Percentiles rank a stretch among this genome's conserved stretches.
Evolutionary conservation across 2,113 vertebrate species (phyloP).

Genomic region (Tragelaphus scriptus): DNA sequence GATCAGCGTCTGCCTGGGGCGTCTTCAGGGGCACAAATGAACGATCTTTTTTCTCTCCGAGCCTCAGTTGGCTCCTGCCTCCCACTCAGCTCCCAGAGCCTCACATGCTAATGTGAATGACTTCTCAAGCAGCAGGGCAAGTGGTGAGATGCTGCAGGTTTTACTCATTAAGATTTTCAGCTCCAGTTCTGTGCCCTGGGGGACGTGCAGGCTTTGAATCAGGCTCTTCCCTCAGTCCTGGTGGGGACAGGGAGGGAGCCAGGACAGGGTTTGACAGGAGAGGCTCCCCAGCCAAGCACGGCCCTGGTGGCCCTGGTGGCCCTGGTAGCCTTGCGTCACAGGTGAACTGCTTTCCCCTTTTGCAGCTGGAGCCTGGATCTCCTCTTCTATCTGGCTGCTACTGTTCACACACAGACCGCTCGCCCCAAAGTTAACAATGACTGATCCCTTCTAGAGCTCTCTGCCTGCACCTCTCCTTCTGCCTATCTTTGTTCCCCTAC

Average conservation of each 20-base stretch:
- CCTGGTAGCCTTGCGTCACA: neutral
- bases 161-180: neutral
- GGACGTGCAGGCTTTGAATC: neutral
- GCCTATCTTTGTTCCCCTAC: neutral
- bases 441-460: neutral
- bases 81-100: neutral
- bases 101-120: fast-evolving
- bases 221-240: neutral
- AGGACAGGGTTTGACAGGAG: neutral
- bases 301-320: neutral
- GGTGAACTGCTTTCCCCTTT: neutral
- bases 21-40: neutral
- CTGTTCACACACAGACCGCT: neutral
- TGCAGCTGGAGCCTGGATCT: neutral
- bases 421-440: no score
- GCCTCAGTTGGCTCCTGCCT: neutral
- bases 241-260: neutral
- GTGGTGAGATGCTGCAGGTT: neutral
- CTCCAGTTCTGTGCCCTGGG: neutral
- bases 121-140: neutral
- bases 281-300: neutral
- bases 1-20: neutral
- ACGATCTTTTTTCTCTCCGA: neutral
- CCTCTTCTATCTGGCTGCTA: neutral
- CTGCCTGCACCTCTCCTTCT: neutral